Base-by-base conservation (phyloP, 2,888 invertebrate genomes). In the Diaprepes abbreviatus region DNA sequence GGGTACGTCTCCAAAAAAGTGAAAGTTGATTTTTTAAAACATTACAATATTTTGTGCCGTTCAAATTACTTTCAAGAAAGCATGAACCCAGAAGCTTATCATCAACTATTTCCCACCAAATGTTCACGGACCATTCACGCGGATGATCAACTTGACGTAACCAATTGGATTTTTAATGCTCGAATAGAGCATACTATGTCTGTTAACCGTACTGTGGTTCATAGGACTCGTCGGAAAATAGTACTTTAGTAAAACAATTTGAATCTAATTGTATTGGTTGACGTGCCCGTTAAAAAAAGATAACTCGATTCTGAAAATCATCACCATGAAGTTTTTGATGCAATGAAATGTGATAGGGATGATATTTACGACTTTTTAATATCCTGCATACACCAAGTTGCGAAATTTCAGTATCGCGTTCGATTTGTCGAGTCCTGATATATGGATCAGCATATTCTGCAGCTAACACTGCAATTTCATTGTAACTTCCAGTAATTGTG, bases 301-400 rank as follows among this genome's bases (percentile, higher is more conserved):
- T 55, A 33, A 55, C 35, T 33, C 35, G n/a, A 33, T 35, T 55
- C 7, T 55, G 4, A 35, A 55, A 55, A 55, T 55, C 5, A 55
- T 55, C 6, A 6, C 55, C 35, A 33, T 55, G 55, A 14, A 55
- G 55, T 33, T 55, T 33, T n/a, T 35, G 55, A 55, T 33, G 35
- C 3, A 35, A 55, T 12, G 4, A 35, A 2, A 55, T 12, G 12
- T 55, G 55, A 55, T 35, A 36, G 1, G 6, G 35, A 16, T 55
- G 55, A 16, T 14, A 35, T 16, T 16, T 35, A 19, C 33, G 55
- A 9, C 35, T 10, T 7, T 35, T 55, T 33, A 35, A 33, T 9
- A 16, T 35, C 33, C n/a, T 35, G 5, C 3, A 5, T 4, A 24
- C 24, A 24, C 24, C 5, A 24, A n/a, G n/a, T n/a, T n/a, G n/a